These are phyloP conservation scores for Myotis vivesi DNA, from an alignment of 2,797 vertebrate genomes.

Conservation along the genomic window DNA sequence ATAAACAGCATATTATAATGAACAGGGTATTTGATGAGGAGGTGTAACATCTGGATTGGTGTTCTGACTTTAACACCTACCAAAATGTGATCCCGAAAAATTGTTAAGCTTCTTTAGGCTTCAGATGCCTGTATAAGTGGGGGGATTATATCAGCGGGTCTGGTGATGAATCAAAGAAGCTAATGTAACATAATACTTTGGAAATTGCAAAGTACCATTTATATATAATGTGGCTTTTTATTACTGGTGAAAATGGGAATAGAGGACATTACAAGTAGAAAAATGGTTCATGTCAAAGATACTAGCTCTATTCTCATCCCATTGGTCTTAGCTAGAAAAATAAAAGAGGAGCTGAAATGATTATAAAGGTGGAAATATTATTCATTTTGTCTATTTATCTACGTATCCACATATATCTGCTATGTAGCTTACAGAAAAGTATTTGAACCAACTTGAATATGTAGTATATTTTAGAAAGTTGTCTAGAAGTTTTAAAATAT, in stretches of 20 bases:
- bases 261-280: conserved; percentile 31
- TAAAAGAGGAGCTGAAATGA: conserved; percentile 28
- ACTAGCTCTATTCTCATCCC: neutral
- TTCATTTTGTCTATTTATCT: neutral
- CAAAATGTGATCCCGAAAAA: neutral
- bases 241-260: conserved; percentile 39
- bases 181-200: conserved; percentile 44
- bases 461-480: neutral
- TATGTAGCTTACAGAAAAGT: neutral
- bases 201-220: conserved; percentile 44
- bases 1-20: neutral
- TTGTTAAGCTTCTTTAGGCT: neutral
- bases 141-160: neutral
- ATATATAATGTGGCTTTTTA: conserved; percentile 41
- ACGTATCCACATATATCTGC: neutral
- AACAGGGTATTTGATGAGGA: neutral
- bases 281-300: conserved; percentile 39
- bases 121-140: neutral
- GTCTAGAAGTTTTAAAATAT: neutral
- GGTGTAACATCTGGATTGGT: neutral
- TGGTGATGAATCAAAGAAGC: neutral
- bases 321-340: conserved; percentile 32
- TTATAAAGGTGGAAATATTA: conserved; percentile 32
- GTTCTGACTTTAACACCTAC: neutral
- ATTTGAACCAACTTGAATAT: neutral